phyloP scores from a whole-genome alignment of 1,140 invertebrate species.

The Aphaenogaster rudis region DNA sequence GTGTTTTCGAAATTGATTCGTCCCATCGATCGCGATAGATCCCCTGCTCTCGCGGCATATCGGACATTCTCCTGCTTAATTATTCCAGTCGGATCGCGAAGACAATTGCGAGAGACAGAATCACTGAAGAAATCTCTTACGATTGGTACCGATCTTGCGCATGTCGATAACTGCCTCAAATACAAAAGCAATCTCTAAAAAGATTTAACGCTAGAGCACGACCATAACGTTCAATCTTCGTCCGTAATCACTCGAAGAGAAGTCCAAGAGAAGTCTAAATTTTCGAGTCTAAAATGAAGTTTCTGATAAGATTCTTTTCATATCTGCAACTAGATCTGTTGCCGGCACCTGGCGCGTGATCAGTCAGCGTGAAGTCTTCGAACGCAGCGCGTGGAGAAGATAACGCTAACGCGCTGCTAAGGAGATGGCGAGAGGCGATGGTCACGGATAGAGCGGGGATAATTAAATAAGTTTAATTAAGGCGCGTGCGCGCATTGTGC shows the following conservation, averaged over 20 bases:
- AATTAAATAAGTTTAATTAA: constrained; percentile 79
- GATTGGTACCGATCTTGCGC: not conserved
- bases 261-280: not conserved
- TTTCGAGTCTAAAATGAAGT: not conserved
- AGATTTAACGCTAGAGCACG: not conserved
- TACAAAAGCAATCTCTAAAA: not conserved
- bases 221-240: not conserved
- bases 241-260: not conserved
- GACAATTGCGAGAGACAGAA: constrained; percentile 49
- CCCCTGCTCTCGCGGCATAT: constrained; percentile 1
- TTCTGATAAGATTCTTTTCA: not conserved
- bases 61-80: constrained; percentile 55
- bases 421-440: constrained; percentile 49
- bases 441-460: constrained; percentile 68
- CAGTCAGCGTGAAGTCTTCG: constrained; percentile 19
- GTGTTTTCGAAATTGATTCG: constrained; percentile 72
- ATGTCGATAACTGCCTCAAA: not conserved
- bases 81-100: constrained; percentile 47
- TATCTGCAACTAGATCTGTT: constrained; percentile 19
- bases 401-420: constrained; percentile 53
- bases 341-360: not conserved
- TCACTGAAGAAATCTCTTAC: constrained; percentile 31
- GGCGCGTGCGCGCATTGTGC: constrained; percentile 68
- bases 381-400: constrained; percentile 10
- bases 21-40: constrained; percentile 66